Evolutionary conservation across 92 coral and sea anemone species (phyloP), one percentile per base, ranked within the genome.

Genomic region (Actinostola sp.): DNA sequence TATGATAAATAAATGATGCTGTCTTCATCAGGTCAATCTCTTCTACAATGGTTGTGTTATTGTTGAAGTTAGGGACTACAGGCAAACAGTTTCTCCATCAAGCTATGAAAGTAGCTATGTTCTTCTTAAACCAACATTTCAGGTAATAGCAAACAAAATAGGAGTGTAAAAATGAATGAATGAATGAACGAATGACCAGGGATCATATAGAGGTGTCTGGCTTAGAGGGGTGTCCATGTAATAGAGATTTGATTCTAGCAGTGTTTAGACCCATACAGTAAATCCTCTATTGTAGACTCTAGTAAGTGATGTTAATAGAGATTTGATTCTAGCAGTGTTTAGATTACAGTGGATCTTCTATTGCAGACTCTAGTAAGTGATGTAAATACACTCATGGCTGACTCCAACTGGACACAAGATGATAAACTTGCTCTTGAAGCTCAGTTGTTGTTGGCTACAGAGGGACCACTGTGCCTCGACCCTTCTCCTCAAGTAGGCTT

Each of bases 41-140:
- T 95, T 95, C 80, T 91, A 95, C 50, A 95, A 89, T 78, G 99
- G 99, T n/a, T 95, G 99, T 77, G 96, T 95, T 32, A 88, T 95
- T 62, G 99, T 91, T 2, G 99, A 95, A 68, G 99, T 95, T 23
- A 88, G 99, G 32, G 99, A 91, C 65, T 91, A 88, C 72, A 89
- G 99, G 23, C 96, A 92, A 74, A 79, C 84, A 57, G 72, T 81
- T 15, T 61, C 81, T 14, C 84, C 78, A 27, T 74, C 79, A 41
- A 67, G 80, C 36, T 91, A 85, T 55, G 99, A 95, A 59, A 91
- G 93, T 66, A 84, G 76, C 42, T 95, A 95, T 67, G 91, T 95
- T 48, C 78, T 95, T 53, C 81, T 95, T 23, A 92, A 86, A 33
- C 99, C 99, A 52, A 95, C 99, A 19, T 91, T 87, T 62, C 99